These are phyloP conservation scores for Rhinolophus ferrumequinum DNA, from an alignment of 2,113 vertebrate genomes.

Conservation along the genomic window DNA sequence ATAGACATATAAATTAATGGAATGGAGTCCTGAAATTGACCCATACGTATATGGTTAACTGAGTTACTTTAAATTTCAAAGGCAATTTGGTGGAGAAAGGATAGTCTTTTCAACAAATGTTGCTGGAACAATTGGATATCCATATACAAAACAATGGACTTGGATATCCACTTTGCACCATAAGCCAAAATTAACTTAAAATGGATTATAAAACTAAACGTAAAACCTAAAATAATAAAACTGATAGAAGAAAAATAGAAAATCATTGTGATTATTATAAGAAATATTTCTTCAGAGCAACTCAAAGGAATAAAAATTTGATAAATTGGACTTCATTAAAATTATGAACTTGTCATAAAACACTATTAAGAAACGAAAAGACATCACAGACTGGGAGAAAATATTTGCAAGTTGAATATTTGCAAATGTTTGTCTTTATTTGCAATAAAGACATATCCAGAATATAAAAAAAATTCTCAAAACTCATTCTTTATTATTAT, in stretches of 20 bases:
- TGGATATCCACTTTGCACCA: neutral
- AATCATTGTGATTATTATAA: neutral
- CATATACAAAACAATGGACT: neutral
- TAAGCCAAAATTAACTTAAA: neutral
- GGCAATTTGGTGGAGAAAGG: neutral
- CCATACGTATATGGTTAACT: neutral
- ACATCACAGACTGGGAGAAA: neutral
- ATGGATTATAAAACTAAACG: neutral
- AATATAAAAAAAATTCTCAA: neutral
- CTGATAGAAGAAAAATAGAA: neutral
- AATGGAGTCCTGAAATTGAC: neutral
- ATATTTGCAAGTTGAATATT: neutral
- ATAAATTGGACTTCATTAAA: neutral
- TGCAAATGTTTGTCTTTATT: neutral
- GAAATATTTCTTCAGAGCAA: conserved; percentile 9
- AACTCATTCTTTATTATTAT: neutral
- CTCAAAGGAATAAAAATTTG: neutral
- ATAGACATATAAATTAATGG: neutral
- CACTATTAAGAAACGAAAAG: neutral
- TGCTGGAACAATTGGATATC: neutral
- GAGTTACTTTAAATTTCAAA: neutral
- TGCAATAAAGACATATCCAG: neutral
- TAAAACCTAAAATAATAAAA: neutral
- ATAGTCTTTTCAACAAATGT: neutral
- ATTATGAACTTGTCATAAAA: neutral